A percentile compares a stretch with the other conserved stretches of the same genome.
Evolutionary conservation across 2,113 vertebrate genomes (phyloP).

Genomic region (Cyprinodon brontotheroides): DNA sequence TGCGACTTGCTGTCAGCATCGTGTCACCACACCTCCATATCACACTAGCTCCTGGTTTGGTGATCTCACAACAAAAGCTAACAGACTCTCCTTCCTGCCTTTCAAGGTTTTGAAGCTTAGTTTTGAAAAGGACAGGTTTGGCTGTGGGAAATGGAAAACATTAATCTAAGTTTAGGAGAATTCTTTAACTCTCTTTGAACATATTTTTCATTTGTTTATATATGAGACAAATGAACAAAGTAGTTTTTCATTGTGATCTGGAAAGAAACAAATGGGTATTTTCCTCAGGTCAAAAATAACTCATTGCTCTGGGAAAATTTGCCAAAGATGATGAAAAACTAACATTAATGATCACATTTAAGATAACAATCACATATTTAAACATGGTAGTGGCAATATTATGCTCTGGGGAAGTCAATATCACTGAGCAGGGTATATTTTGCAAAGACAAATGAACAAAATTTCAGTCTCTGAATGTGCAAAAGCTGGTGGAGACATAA

Average conservation of each 20-base stretch:
- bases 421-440: too few relatives aligned
- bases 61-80: conserved; percentile 69
- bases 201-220: background rate
- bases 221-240: too few relatives aligned
- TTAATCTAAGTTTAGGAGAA: background rate
- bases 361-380: too few relatives aligned
- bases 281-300: background rate
- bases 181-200: background rate
- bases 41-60: conserved; percentile 72
- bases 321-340: too few relatives aligned
- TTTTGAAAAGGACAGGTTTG: conserved; percentile 76
- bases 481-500: too few relatives aligned
- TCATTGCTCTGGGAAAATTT: background rate
- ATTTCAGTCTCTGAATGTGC: too few relatives aligned
- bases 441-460: too few relatives aligned
- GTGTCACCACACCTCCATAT: conserved; percentile 71
- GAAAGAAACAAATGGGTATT: too few relatives aligned
- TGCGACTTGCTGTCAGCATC: conserved; percentile 72
- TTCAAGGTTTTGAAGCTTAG: conserved; percentile 66
- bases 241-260: too few relatives aligned
- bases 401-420: too few relatives aligned
- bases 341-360: too few relatives aligned
- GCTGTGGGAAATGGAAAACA: conserved; percentile 55
- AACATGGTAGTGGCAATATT: too few relatives aligned
- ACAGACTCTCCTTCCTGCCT: conserved; percentile 59